phyloP scores from a whole-genome alignment of 2,888 invertebrate genomes.

The Caenorhabditis sulstoni region DNA sequence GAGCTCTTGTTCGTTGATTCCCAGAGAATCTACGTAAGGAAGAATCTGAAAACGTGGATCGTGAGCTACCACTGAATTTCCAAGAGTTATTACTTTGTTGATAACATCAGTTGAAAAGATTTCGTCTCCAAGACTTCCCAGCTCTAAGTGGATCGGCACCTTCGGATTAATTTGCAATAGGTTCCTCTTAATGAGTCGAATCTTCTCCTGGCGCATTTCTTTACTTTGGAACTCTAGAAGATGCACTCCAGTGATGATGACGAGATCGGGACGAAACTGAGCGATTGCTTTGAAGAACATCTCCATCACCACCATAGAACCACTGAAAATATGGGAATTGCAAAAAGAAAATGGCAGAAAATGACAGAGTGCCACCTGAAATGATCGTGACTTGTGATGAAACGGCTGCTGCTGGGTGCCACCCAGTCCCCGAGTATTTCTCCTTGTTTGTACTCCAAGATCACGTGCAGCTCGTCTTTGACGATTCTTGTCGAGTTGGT shows the following conservation, averaged over 20 bases:
- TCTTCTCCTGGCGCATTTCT: constrained; percentile 77
- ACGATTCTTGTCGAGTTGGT: constrained; percentile 80
- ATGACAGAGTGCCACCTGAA: too few species aligned
- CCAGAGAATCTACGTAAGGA: constrained; percentile 81
- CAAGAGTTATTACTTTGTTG: constrained; percentile 79
- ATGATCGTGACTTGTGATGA: constrained; percentile 82
- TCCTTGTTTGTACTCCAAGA: constrained; percentile 82
- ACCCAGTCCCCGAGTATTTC: constrained; percentile 81
- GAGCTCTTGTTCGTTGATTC: constrained; percentile 83
- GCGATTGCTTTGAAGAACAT: constrained; percentile 81
- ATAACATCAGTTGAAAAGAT: constrained; percentile 80
- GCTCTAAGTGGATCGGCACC: constrained; percentile 82
- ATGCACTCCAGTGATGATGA: constrained; percentile 82
- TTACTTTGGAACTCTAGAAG: constrained; percentile 81
- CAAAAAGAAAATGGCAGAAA: too few species aligned
- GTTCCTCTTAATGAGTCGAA: constrained; percentile 80
- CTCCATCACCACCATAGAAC: constrained; percentile 80
- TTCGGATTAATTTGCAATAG: constrained; percentile 79
- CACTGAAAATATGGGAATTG: constrained; percentile 66
- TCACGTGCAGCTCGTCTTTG: constrained; percentile 82
- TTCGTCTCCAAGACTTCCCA: constrained; percentile 82
- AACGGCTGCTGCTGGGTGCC: constrained; percentile 82
- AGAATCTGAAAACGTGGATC: too few species aligned
- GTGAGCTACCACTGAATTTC: too few species aligned
- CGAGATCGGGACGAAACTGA: constrained; percentile 81